phyloP scores from a whole-genome alignment of 2,113 vertebrate genomes.

The Petrocephalus microphthalmus region DNA sequence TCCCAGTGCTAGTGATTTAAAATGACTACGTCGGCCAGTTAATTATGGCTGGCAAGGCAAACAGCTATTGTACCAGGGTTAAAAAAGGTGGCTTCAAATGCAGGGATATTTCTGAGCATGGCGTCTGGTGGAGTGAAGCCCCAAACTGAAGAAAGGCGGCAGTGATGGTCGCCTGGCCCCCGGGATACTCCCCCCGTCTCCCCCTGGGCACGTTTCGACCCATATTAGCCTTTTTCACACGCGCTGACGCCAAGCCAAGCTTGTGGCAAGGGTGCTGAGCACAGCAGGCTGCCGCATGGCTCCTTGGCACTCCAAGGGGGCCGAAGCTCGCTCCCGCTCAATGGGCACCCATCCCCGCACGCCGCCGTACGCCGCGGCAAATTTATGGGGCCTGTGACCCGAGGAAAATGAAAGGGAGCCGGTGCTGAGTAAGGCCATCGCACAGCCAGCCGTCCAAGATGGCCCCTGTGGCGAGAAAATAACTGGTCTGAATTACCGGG shows the following conservation, averaged over 20 bases:
- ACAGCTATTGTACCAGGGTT: neutral
- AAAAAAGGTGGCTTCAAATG: neutral
- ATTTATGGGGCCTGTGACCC: neutral
- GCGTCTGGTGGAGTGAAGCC: neutral
- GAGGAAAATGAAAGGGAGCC: neutral
- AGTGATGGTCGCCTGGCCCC: slow-evolving; percentile 24
- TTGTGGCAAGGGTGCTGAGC: slow-evolving; percentile 26
- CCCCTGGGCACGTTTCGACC: neutral
- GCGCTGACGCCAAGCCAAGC: neutral
- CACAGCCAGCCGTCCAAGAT: neutral
- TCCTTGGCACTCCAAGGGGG: neutral
- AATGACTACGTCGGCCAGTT: neutral
- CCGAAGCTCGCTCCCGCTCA: neutral
- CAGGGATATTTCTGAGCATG: neutral
- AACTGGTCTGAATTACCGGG: neutral
- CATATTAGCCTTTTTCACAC: slow-evolving; percentile 1
- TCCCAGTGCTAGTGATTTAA: neutral
- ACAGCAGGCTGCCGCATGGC: slow-evolving; percentile 3
- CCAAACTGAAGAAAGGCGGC: slow-evolving; percentile 20
- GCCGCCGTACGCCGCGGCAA: neutral
- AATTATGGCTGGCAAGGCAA: neutral
- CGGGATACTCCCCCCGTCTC: neutral
- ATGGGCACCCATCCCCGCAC: no score
- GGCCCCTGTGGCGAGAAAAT: neutral
- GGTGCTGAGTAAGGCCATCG: neutral